A percentile compares a stretch with the other conserved stretches of the same genome.
Evolutionary conservation across 2,113 vertebrate genomes (phyloP).

Genomic region (Choloepus hoffmanni): DNA sequence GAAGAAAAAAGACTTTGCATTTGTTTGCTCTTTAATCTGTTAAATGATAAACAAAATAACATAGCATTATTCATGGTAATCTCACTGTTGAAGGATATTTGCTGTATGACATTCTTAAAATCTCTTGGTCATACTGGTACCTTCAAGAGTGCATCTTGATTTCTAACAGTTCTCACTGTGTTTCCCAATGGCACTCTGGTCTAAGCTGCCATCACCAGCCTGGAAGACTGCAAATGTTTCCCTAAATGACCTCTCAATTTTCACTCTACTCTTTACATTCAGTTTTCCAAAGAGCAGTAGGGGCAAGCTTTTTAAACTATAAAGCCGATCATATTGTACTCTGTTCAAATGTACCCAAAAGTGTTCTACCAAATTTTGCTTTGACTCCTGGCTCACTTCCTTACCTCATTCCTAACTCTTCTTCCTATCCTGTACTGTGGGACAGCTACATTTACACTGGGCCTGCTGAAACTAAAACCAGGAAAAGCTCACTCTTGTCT

Average conservation of each 20-base stretch:
- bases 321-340: neutral
- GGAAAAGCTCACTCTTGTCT: neutral
- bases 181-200: fast-evolving
- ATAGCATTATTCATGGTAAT: neutral
- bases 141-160: neutral
- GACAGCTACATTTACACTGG: neutral
- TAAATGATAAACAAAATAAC: neutral
- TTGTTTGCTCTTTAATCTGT: neutral
- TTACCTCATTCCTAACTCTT: neutral
- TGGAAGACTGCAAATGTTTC: neutral
- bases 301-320: neutral
- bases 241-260: neutral
- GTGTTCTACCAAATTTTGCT: neutral
- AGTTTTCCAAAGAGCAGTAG: neutral
- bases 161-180: neutral
- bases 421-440: neutral
- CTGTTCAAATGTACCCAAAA: neutral
- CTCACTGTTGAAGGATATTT: neutral
- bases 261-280: neutral
- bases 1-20: conserved; percentile 15
- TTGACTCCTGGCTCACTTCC: neutral
- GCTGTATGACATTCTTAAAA: neutral
- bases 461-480: neutral
- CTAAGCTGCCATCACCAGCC: neutral
- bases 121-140: neutral